Evolutionary conservation across 2,797 vertebrate species (phyloP).

Genomic region (Echeneis naucrates): DNA sequence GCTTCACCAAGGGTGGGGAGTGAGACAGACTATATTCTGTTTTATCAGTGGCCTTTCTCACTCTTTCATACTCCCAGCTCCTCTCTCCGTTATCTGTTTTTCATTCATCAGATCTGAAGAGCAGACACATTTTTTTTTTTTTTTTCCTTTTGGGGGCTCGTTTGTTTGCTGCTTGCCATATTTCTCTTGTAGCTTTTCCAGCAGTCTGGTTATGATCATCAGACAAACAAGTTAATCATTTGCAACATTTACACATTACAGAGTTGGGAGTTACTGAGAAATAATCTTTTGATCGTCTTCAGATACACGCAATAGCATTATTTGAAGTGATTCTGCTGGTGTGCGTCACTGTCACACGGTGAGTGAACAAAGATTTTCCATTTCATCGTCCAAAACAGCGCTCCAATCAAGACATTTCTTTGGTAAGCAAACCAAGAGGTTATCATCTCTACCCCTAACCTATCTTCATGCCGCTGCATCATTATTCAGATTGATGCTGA

Average conservation of each 20-base stretch:
- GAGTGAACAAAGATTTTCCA: constrained; percentile 1
- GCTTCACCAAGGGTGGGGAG: constrained; percentile 54
- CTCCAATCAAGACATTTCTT: constrained; percentile 7
- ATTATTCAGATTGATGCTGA: constrained; percentile 20
- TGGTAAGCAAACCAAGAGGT: constrained; percentile 5
- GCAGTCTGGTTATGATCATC: constrained; percentile 63
- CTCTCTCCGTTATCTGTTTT: constrained; percentile 64
- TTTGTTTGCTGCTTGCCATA: constrained; percentile 58
- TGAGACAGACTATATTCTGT: constrained; percentile 30
- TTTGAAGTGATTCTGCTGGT: constrained; percentile 22
- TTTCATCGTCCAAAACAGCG: neutral
- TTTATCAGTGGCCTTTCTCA: constrained; percentile 40
- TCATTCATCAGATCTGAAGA: constrained; percentile 69
- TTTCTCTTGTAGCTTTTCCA: constrained; percentile 62
- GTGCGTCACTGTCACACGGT: neutral
- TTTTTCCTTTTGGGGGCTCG: constrained; percentile 35
- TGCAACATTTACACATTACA: constrained; percentile 34
- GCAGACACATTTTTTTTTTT: constrained; percentile 49
- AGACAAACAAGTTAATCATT: constrained; percentile 43
- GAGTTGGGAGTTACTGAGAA: constrained; percentile 29
- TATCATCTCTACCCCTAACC: constrained; percentile 7
- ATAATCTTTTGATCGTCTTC: constrained; percentile 18
- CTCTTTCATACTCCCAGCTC: constrained; percentile 43
- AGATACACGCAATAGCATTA: constrained; percentile 33
- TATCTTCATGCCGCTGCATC: constrained; percentile 17